These are phyloP conservation scores for Mesocentrotus franciscanus DNA, from an alignment of 53 echinoderm and acorn worm species.

Conservation along the genomic window DNA sequence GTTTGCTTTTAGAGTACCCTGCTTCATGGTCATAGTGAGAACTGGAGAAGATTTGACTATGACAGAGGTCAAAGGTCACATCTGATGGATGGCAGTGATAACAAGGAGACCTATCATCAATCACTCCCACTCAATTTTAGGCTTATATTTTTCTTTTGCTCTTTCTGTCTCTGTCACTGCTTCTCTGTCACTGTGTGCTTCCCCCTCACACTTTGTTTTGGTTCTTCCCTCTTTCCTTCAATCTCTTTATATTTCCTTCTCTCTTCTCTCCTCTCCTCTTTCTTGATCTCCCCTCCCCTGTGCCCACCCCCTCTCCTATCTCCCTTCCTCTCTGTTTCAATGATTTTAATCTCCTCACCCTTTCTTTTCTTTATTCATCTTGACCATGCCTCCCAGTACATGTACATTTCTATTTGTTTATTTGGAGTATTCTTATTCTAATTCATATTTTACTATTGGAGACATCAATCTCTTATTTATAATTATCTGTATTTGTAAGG, in stretches of 20 bases:
- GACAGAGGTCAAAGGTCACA: slow-evolving; percentile 36
- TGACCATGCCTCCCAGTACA: neutral
- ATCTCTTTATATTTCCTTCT: neutral
- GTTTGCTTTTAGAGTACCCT: neutral
- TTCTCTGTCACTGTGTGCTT: neutral
- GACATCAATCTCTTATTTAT: neutral
- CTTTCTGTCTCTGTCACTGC: neutral
- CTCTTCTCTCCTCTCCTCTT: neutral
- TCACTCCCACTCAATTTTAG: slow-evolving; percentile 28
- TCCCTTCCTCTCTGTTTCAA: neutral
- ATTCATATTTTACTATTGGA: neutral
- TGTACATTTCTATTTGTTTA: neutral
- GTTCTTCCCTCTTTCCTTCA: no score
- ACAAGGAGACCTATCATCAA: slow-evolving; percentile 17
- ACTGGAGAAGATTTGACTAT: neutral
- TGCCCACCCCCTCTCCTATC: neutral
- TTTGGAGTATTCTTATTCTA: neutral
- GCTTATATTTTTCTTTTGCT: neutral
- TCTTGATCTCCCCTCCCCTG: neutral
- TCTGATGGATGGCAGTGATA: slow-evolving; percentile 54
- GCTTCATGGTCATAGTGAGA: neutral
- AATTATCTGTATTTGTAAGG: neutral
- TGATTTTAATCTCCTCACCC: neutral
- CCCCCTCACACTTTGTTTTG: neutral
- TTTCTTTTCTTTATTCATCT: no score